Base-by-base conservation (phyloP, 2,797 vertebrate genomes). In the Macropus fuliginosus region DNA sequence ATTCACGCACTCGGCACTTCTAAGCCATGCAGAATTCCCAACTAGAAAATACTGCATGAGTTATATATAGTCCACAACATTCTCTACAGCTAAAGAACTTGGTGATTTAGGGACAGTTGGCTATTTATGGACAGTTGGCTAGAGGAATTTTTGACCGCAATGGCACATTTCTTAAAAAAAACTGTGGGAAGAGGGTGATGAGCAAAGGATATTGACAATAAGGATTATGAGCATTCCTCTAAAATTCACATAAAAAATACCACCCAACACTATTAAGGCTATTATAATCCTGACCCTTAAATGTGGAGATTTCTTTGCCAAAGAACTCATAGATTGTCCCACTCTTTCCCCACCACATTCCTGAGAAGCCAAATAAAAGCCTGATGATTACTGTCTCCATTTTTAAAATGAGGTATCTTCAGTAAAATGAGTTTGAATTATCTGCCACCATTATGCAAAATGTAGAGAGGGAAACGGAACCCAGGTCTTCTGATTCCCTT, bases 1-100 rank as follows among this genome's bases (percentile, higher is more conserved):
- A 94, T 94, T 96, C 94, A 95, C 93, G 92, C n/a, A 46, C 92
- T 94, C 29, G n/a, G 90, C 52, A 90, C 91, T 40, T 93, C 66
- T 52, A 91, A 81, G 92, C 46, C 92, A 87, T 91, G 92, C 55
- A 91, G 95, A 96, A 91, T 74, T 95, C 92, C 54, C 94, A 55
- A 31, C 56, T 91, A 96, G 90, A 94, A 93, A 21, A 90, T 5
- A 92, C 0, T 56, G 54, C 52, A 92, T 54, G 54, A 95, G 92
- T 56, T 74, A 57, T 1, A 13, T 46, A 9, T 9, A 5, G 50
- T 31, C 59, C 92, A 28, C 92, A 81, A 81, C 16, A 81, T 81
- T 81, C 66, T 74, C 6, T 74, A 59, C 55, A 57, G 93, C 89
- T 54, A 50, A 94, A 94, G 92, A 27, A 94, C 62, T 91, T 66